These are phyloP conservation scores for Cinclus cinclus DNA, from an alignment of 2,113 vertebrate genomes.

Conservation along the genomic window DNA sequence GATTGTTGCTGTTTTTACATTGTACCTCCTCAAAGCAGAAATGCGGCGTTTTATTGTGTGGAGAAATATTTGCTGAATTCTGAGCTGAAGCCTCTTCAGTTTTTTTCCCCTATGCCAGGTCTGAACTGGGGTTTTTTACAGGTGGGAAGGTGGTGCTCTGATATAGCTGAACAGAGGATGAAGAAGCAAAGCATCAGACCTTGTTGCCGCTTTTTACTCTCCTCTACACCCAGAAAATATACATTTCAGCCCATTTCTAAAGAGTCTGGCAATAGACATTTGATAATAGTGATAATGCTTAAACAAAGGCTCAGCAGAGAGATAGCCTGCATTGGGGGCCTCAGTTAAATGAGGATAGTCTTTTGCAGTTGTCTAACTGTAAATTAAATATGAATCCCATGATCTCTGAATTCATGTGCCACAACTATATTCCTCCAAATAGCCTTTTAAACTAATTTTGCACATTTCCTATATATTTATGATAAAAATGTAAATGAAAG, in stretches of 20 bases:
- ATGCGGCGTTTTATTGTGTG: not conserved
- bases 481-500: constrained; percentile 54
- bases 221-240: not conserved
- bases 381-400: not conserved
- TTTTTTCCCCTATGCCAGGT: not conserved
- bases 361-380: not conserved
- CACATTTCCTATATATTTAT: constrained; percentile 17
- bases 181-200: not conserved
- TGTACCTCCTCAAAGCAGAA: not conserved
- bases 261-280: not conserved
- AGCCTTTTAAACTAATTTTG: not conserved
- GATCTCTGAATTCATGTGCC: not conserved
- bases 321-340: not conserved
- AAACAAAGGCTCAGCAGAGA: not conserved
- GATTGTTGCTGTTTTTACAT: constrained; percentile 10
- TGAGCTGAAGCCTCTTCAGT: not conserved
- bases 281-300: not conserved
- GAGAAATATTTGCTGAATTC: not conserved
- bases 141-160: not conserved
- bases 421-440: not conserved
- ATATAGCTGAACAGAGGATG: not conserved
- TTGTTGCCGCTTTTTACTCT: not conserved
- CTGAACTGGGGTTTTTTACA: not conserved
- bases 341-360: not conserved
- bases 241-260: not conserved